Evolutionary conservation across 2,113 vertebrate genomes (phyloP).

Genomic region (Nannospalax galili): DNA sequence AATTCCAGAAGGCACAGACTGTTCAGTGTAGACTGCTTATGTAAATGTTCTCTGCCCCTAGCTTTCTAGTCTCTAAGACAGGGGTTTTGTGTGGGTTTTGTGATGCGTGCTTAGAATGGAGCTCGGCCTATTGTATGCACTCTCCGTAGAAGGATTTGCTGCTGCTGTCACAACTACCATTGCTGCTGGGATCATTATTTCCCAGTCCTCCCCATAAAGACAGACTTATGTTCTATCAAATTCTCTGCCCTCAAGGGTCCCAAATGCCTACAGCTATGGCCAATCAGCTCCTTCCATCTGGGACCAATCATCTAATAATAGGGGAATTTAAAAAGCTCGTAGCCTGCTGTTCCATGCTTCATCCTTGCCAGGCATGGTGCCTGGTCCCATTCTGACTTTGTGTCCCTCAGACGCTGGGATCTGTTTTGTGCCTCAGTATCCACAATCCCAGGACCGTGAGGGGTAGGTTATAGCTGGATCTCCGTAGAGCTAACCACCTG

Average conservation of each 20-base stretch:
- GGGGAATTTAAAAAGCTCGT: not conserved
- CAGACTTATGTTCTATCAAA: not conserved
- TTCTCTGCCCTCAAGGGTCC: not conserved
- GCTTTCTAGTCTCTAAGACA: slow-evolving; percentile 13
- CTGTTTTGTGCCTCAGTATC: not conserved
- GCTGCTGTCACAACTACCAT: not conserved
- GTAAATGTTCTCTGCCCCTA: not conserved
- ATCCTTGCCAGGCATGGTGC: not conserved
- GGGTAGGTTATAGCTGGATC: not conserved
- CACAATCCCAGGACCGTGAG: not conserved
- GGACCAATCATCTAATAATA: not conserved
- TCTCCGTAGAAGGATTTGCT: not conserved
- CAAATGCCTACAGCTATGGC: not conserved
- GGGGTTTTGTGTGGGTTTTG: not conserved
- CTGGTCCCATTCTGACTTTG: slow-evolving; percentile 5
- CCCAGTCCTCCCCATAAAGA: not conserved
- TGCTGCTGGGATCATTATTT: not conserved
- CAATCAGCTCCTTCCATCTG: not conserved
- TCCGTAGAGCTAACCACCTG: not conserved
- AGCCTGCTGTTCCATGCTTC: not conserved
- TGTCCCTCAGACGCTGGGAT: not conserved
- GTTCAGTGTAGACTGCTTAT: not conserved
- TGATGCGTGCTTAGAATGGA: not conserved
- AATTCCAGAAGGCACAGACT: not conserved
- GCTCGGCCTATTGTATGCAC: not conserved